Base-by-base conservation (phyloP, 1,140 invertebrate species). In the Brachionus calyciflorus region DNA sequence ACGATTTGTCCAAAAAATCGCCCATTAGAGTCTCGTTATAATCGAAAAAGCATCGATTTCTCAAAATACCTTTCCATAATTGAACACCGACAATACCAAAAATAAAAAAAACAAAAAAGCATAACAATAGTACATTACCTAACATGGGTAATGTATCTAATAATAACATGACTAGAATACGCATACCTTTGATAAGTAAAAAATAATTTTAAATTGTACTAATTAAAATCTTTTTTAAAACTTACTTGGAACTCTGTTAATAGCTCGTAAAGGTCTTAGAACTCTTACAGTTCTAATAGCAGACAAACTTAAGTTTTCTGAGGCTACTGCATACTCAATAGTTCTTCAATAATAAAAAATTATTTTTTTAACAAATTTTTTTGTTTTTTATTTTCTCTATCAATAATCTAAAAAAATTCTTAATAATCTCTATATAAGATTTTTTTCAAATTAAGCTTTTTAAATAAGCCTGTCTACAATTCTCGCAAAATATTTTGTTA, bases 21-120 rank as follows among this genome's bases (percentile, higher is more conserved):
- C 37, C 19, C 57, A 78, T 53, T 55, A 40, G 30, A 49, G 33
- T 41, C 9, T 65, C 19, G 37, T 57, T 30, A 21, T 53, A 78
- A 40, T 70, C 60, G 79, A 79, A 87, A 82, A 92, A 94, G 84
- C 96, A 98, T 48, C 96, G 88, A 83, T 98, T 94, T 73, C 94
- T 87, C 40, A 98, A 87, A 40, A 98, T 92, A 3, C 96, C 96
- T 81, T 96, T 93, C 97, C 97, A 99, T 10, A 99, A 88, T 84
- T 99, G 97, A 12, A 99, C 97, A 0, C 96, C 97, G 78, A 99
- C 92, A 81, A 99, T 99, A 53, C 97, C 96, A 83, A 99, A 99
- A 83, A 99, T 99, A 89, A 99, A 99, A 89, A 99, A 99, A 44
- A 99, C 96, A 87, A 99, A 99, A 88, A 99, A 99, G 87, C 96